These are phyloP conservation scores for Odontomachus brunneus DNA, from an alignment of 1,140 invertebrate genomes.

Conservation along the genomic window DNA sequence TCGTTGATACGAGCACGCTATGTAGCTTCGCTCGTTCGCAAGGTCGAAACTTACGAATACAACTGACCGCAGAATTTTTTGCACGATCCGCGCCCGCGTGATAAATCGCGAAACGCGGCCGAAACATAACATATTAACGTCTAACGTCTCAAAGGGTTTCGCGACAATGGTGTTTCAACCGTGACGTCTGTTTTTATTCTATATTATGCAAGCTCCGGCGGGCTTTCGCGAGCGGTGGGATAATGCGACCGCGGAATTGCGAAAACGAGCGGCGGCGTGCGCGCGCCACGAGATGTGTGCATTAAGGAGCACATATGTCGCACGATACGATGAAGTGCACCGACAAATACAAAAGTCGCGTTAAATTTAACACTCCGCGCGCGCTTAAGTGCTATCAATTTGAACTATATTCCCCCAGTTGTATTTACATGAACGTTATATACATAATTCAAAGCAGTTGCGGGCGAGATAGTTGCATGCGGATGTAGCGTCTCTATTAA, in stretches of 20 bases:
- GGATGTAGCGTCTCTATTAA: constrained; percentile 50
- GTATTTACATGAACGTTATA: constrained; percentile 44
- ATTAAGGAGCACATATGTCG: constrained; percentile 31
- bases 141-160: constrained; percentile 33
- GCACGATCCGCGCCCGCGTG: neutral
- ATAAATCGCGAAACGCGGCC: neutral
- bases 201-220: constrained; percentile 28
- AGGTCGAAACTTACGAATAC: neutral
- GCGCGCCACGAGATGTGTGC: constrained; percentile 24
- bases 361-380: constrained; percentile 37
- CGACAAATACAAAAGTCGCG: constrained; percentile 43
- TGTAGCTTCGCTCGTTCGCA: neutral
- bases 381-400: constrained; percentile 54
- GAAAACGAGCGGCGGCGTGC: constrained; percentile 9
- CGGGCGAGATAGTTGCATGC: constrained; percentile 43
- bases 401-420: constrained; percentile 31
- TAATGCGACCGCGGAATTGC: constrained; percentile 53
- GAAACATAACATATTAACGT: neutral
- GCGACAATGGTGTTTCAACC: constrained; percentile 34
- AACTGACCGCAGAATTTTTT: neutral
- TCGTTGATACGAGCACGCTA: no score
- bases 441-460: constrained; percentile 46
- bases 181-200: constrained; percentile 39
- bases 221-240: constrained; percentile 28
- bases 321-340: constrained; percentile 34